Percentiles rank a stretch among this genome's conserved stretches.
These are phyloP conservation scores for Tiaroga cobitis DNA, from an alignment of 2,797 vertebrate species.

Conservation along the genomic window DNA sequence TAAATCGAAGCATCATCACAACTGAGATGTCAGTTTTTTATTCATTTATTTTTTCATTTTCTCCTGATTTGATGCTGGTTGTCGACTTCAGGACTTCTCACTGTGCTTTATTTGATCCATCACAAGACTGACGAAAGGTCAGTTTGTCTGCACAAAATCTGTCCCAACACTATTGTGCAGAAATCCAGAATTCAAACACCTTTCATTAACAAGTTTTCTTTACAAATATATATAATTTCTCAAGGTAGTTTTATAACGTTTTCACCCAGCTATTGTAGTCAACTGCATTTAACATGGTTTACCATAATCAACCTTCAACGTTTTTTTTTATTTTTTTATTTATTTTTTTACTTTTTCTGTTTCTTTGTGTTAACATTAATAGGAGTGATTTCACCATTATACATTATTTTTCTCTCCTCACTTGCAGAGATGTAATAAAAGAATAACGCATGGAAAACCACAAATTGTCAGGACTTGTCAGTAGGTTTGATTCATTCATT, in stretches of 20 bases:
- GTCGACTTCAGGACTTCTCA: not conserved
- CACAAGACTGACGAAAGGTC: conserved; percentile 1
- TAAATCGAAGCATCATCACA: not conserved
- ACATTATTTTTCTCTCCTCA: not conserved
- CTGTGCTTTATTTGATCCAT: conserved; percentile 15
- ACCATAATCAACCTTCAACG: not conserved
- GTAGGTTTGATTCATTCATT: not conserved
- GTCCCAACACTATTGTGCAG: not conserved
- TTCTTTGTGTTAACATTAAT: not conserved
- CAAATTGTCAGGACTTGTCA: not conserved
- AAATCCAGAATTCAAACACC: not conserved
- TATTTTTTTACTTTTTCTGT: too few species aligned
- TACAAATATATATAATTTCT: too few species aligned
- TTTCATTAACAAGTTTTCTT: not conserved
- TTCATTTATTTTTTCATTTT: conserved; percentile 8
- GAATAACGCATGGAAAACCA: not conserved
- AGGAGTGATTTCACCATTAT: not conserved
- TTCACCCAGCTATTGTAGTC: not conserved
- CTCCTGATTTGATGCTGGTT: conserved; percentile 9
- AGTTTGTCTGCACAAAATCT: not conserved
- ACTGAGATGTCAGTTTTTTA: conserved; percentile 7
- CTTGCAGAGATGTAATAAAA: not conserved
- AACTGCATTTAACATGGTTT: not conserved
- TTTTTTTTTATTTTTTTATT: too few species aligned
- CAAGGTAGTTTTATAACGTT: not conserved